Evolutionary conservation across 2,113 vertebrate genomes (phyloP).

Genomic region (Chauna torquata): DNA sequence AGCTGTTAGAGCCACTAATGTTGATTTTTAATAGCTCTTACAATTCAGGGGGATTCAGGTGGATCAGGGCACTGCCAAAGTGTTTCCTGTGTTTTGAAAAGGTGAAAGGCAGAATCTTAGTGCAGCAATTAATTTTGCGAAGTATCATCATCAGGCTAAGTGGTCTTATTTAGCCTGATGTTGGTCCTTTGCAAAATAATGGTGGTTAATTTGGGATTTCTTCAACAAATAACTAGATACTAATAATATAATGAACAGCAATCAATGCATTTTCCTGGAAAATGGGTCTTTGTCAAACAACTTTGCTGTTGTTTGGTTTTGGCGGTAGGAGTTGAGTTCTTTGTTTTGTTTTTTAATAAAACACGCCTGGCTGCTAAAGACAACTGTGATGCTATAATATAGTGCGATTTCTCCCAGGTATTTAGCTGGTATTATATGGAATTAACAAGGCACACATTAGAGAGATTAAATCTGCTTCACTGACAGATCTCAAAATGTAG

Average conservation of each 20-base stretch:
- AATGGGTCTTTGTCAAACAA: neutral
- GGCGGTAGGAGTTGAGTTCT: neutral
- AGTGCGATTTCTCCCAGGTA: slow-evolving; percentile 39
- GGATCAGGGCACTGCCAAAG: slow-evolving; percentile 1
- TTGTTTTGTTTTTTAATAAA: slow-evolving; percentile 7
- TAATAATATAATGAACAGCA: slow-evolving; percentile 25
- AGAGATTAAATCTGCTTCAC: slow-evolving; percentile 62
- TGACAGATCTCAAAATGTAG: slow-evolving; percentile 60
- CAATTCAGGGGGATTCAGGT: neutral
- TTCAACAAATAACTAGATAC: slow-evolving; percentile 32
- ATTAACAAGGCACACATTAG: slow-evolving; percentile 56
- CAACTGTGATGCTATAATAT: slow-evolving; percentile 16
- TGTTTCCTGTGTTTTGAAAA: neutral
- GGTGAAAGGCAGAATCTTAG: slow-evolving; percentile 34
- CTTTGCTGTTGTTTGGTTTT: neutral
- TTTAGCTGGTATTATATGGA: slow-evolving; percentile 59
- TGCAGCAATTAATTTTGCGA: slow-evolving; percentile 41
- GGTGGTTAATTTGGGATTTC: slow-evolving; percentile 38
- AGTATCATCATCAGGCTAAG: slow-evolving; percentile 17
- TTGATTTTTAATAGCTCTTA: slow-evolving; percentile 48
- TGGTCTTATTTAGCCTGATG: neutral
- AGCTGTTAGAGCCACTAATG: slow-evolving; percentile 17
- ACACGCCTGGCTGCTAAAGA: neutral
- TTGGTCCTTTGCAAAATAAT: slow-evolving; percentile 32
- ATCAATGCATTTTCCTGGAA: neutral